Conservation (phyloP, 1,140 invertebrate species). For the Bombus confusus region DNA sequence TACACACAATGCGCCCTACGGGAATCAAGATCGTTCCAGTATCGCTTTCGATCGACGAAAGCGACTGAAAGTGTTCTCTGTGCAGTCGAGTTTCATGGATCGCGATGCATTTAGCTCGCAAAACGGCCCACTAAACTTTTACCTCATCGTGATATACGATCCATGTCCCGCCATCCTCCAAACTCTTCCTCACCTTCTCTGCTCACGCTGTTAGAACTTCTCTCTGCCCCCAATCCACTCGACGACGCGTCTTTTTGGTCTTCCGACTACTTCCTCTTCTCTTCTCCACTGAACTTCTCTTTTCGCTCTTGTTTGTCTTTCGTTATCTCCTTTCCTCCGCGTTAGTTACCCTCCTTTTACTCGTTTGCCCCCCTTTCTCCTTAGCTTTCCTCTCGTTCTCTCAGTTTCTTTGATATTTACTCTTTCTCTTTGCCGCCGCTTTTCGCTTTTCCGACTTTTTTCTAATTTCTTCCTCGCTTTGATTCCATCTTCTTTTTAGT, state of each 20-base stretch:
- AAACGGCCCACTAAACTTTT: constrained; percentile 33
- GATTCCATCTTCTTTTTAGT: neutral
- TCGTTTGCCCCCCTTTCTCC: neutral
- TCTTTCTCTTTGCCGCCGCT: no score
- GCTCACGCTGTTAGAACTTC: neutral
- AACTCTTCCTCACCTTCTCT: neutral
- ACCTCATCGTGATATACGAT: constrained; percentile 33
- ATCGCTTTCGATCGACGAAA: neutral
- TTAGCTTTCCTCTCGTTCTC: neutral
- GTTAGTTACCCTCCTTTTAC: neutral
- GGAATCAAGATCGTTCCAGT: neutral
- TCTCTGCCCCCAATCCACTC: neutral
- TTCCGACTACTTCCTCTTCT: neutral
- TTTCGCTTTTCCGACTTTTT: neutral
- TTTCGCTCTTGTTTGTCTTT: neutral
- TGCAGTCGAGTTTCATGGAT: neutral
- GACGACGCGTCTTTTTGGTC: neutral
- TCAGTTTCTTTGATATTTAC: neutral
- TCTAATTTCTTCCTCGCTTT: neutral
- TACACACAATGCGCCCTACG: neutral
- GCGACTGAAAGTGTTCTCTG: constrained; percentile 22
- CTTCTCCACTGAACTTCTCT: neutral
- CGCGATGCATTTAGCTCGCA: constrained; percentile 13
- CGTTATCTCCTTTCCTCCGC: neutral
- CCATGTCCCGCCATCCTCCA: neutral